Percentiles rank a stretch among this genome's conserved stretches.
These are phyloP conservation scores for Tachina fera DNA, from an alignment of 2,888 invertebrate species.

Conservation along the genomic window DNA sequence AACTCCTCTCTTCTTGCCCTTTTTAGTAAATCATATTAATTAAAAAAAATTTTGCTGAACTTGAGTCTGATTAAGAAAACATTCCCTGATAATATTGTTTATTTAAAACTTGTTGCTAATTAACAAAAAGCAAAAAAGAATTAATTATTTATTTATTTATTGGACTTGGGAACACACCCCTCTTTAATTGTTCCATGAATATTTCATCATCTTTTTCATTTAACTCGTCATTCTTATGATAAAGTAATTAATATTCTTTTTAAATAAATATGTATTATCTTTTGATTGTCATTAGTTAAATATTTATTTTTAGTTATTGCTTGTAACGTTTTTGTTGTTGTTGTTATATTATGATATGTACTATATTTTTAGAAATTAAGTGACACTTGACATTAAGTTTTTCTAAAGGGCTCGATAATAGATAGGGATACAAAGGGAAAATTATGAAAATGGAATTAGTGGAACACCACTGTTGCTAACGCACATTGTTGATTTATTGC, in stretches of 20 bases:
- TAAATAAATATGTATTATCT: not conserved
- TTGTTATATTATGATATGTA: too few relatives aligned
- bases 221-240: slow-evolving; percentile 31
- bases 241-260: not conserved
- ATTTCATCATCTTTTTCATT: slow-evolving; percentile 42
- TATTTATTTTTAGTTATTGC: slow-evolving; percentile 21
- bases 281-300: slow-evolving; percentile 9
- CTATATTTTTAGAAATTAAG: not conserved
- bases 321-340: too few relatives aligned
- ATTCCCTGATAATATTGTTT: too few relatives aligned
- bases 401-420: not conserved
- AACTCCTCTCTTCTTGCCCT: too few relatives aligned
- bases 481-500: too few relatives aligned
- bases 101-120: slow-evolving; percentile 13
- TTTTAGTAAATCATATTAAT: too few relatives aligned
- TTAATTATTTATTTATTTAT: not conserved
- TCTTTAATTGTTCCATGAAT: not conserved
- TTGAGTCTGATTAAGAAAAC: too few relatives aligned
- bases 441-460: too few relatives aligned
- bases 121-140: not conserved
- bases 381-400: not conserved
- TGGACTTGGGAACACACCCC: slow-evolving; percentile 2
- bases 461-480: too few relatives aligned
- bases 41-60: too few relatives aligned
- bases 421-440: not conserved